Percentiles rank a stretch among this genome's conserved stretches.
These are phyloP conservation scores for Heterotis niloticus DNA, from an alignment of 2,113 vertebrate species.

Conservation along the genomic window DNA sequence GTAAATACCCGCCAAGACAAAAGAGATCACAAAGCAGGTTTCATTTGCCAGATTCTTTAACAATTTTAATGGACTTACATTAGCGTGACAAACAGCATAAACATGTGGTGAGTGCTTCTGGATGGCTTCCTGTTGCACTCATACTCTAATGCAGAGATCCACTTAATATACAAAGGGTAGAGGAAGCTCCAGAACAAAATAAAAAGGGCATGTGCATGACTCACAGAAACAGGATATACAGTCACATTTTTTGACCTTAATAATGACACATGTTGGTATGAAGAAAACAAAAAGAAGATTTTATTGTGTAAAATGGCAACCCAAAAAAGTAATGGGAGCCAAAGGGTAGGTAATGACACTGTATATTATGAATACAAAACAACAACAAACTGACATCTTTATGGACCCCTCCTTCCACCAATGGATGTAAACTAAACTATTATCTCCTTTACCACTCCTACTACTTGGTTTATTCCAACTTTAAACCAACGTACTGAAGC, in stretches of 20 bases:
- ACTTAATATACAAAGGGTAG: constrained; percentile 3
- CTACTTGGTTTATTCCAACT: neutral
- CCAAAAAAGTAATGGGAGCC: constrained; percentile 12
- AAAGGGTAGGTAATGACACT: neutral
- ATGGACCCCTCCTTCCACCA: neutral
- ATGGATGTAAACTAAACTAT: constrained; percentile 10
- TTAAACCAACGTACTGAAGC: neutral
- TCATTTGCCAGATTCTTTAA: neutral
- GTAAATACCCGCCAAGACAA: neutral
- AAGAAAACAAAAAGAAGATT: neutral
- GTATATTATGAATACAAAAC: constrained; percentile 4
- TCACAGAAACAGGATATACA: neutral
- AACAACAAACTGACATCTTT: constrained; percentile 10
- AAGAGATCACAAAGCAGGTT: neutral
- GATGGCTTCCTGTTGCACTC: neutral
- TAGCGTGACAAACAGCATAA: neutral
- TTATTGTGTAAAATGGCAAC: neutral
- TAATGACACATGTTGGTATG: neutral
- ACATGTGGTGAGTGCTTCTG: neutral
- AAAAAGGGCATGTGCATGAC: neutral
- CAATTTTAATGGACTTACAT: neutral
- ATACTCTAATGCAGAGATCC: neutral
- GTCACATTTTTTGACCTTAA: constrained; percentile 17
- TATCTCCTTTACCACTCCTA: neutral
- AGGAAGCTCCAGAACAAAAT: neutral